These are phyloP conservation scores for Pristionchus pacificus DNA, from an alignment of 1,140 invertebrate genomes.

Conservation along the genomic window DNA sequence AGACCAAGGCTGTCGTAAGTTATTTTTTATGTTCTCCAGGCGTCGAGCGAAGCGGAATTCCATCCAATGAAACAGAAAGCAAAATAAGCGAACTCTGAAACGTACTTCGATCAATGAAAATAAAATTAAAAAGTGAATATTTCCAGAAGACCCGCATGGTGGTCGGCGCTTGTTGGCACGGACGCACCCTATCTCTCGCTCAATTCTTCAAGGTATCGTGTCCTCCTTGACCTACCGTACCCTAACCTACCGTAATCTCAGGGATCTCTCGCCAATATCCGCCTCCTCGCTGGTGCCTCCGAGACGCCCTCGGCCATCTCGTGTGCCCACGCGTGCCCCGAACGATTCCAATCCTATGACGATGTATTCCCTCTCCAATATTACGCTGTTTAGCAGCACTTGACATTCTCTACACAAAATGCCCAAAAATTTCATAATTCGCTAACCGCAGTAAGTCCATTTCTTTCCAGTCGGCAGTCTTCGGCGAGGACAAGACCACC, in stretches of 20 bases:
- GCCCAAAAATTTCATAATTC: too few relatives aligned
- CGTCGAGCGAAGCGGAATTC: too few relatives aligned
- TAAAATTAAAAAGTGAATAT: slow-evolving; percentile 14
- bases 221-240: background rate
- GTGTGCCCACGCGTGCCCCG: slow-evolving; percentile 44
- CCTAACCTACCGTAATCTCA: background rate
- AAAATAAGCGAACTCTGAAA: too few relatives aligned
- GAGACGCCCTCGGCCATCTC: slow-evolving; percentile 40
- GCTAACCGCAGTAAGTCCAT: too few relatives aligned
- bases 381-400: too few relatives aligned
- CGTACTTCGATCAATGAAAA: too few relatives aligned
- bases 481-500: slow-evolving; percentile 21
- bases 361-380: too few relatives aligned
- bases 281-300: slow-evolving; percentile 42
- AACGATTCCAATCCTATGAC: slow-evolving; percentile 26
- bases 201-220: slow-evolving; percentile 45
- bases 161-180: slow-evolving; percentile 95
- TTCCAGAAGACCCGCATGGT: slow-evolving; percentile 77
- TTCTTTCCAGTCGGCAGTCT: too few relatives aligned
- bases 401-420: too few relatives aligned
- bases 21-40: background rate
- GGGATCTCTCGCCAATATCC: slow-evolving; percentile 44
- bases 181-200: slow-evolving; percentile 59
- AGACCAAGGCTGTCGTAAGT: slow-evolving; percentile 72
- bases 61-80: too few relatives aligned